Evolutionary conservation across 2,888 invertebrate species (phyloP), one percentile per base, ranked within the genome.

Genomic region (Andrena bicolor): DNA sequence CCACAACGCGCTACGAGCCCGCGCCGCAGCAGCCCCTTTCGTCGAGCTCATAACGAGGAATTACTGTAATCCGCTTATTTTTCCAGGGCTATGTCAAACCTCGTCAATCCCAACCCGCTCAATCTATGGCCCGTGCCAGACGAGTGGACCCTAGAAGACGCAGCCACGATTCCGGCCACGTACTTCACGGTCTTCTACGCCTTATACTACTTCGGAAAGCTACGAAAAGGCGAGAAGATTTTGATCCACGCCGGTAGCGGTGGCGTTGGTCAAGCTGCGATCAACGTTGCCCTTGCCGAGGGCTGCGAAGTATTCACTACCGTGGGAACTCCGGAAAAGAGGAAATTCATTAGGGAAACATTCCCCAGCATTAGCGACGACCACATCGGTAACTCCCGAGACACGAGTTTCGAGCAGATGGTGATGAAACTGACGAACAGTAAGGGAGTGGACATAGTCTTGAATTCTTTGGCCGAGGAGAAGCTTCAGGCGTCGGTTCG

Each of bases 401-500:
- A 98, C 92, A 95, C 96, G 0, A 96, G 97, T 0, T 99, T 99
- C 93, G 99, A 99, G 93, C 95, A 96, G 85, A 96, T 98, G 96
- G 95, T 99, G 73, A 95, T 97, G 88, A 95, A 95, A 64, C 95
- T 96, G 90, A 99, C 99, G 0, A 95, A 96, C 6, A 99, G 99
- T 13, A 95, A 95, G 88, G 99, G 99, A 53, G 99, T 99, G 0
- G 98, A 99, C 91, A 94, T 99, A 73, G 97, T 99, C 0, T 95
- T 99, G 8, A 99, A 99, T 74, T 99, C 16, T 94, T 98, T 99
- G 61, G 96, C 99, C 0, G 99, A 98, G 90, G 99, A 99, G 63
- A 99, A 99, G 93, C 95, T 99, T 0, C 95, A 96, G 90, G 97
- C 96, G 0, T 96, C 96, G 0, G 93, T 96, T 0, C 94, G 96